A percentile compares a stretch with the other conserved stretches of the same genome.
Evolutionary conservation across 2,888 invertebrate genomes (phyloP).

Genomic region (Drosophila longiperda): DNA sequence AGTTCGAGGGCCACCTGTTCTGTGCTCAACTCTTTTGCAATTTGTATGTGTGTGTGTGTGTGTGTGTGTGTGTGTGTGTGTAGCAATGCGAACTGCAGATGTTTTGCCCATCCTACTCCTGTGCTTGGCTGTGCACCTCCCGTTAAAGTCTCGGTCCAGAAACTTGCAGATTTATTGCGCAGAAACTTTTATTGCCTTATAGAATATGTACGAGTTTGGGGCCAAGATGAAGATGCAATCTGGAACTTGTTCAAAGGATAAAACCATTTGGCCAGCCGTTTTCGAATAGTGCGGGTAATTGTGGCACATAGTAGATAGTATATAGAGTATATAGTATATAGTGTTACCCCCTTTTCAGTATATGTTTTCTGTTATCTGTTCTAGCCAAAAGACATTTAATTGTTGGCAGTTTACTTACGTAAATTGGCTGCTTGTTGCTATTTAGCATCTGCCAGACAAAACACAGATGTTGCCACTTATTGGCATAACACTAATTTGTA

Average conservation of each 20-base stretch:
- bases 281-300: slow-evolving; percentile 49
- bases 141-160: slow-evolving; percentile 70
- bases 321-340: slow-evolving; percentile 30
- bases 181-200: slow-evolving; percentile 78
- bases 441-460: slow-evolving; percentile 26
- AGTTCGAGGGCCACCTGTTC: slow-evolving; percentile 68
- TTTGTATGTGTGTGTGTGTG: slow-evolving; percentile 47
- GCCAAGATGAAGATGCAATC: slow-evolving; percentile 73
- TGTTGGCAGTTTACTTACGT: slow-evolving; percentile 16
- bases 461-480: slow-evolving; percentile 20
- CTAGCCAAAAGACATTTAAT: slow-evolving; percentile 28
- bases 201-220: slow-evolving; percentile 70
- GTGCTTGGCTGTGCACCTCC: background rate
- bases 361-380: slow-evolving; percentile 16
- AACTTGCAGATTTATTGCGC: slow-evolving; percentile 79
- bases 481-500: background rate
- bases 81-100: slow-evolving; percentile 69
- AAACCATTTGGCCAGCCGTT: slow-evolving; percentile 56
- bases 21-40: slow-evolving; percentile 67
- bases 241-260: slow-evolving; percentile 63
- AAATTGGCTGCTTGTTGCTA: slow-evolving; percentile 45
- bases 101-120: slow-evolving; percentile 39
- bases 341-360: slow-evolving; percentile 50
- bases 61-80: slow-evolving; percentile 48
- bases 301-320: slow-evolving; percentile 45